Evolutionary conservation across 2,113 vertebrate genomes (phyloP).

Genomic region (Ictalurus furcatus): DNA sequence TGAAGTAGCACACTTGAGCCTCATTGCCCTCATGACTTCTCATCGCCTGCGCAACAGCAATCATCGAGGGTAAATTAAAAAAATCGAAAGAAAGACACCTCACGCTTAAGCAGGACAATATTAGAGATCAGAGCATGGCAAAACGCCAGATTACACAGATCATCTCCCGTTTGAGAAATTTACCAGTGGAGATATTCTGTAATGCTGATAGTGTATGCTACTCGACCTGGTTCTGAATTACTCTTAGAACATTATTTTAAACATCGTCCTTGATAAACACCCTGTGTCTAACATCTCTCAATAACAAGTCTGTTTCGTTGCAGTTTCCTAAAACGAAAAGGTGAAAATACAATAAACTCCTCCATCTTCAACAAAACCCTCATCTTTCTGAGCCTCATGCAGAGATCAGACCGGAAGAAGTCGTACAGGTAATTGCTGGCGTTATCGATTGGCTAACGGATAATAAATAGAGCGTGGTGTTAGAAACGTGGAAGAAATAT

Average conservation of each 20-base stretch:
- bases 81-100: neutral
- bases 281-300: neutral
- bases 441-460: neutral
- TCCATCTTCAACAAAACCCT: neutral
- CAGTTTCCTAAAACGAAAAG: neutral
- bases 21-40: slow-evolving; percentile 98
- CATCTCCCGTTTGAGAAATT: neutral
- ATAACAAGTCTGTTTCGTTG: neutral
- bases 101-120: neutral
- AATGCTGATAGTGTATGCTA: neutral
- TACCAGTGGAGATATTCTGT: neutral
- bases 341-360: neutral
- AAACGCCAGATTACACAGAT: neutral
- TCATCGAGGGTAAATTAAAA: neutral
- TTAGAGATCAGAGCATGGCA: neutral
- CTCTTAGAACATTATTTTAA: neutral
- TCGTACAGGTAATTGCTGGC: neutral
- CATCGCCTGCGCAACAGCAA: slow-evolving; percentile 81
- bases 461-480: slow-evolving; percentile 12
- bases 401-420: neutral
- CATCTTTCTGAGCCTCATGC: neutral
- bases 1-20: slow-evolving; percentile 99
- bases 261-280: neutral
- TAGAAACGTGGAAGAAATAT: neutral
- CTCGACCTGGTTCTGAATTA: neutral